Evolutionary conservation across 2,888 invertebrate species (phyloP).

Genomic region (Pammene fasciana): DNA sequence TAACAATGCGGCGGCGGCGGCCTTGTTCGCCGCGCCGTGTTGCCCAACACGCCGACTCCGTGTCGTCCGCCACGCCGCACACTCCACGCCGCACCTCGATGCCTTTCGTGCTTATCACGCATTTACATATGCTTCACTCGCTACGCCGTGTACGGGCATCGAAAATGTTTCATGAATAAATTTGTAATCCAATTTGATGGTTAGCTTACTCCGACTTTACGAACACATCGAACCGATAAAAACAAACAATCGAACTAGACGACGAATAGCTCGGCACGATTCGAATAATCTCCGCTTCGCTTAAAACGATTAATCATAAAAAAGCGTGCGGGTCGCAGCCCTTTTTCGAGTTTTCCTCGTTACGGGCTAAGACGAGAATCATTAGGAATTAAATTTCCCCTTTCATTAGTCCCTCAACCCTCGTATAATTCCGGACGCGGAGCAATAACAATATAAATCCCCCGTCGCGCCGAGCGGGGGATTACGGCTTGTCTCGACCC

Average conservation of each 20-base stretch:
- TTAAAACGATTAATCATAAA: slow-evolving; percentile 78
- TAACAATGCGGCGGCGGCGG: slow-evolving; percentile 57
- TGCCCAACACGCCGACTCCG: slow-evolving; percentile 51
- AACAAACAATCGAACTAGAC: slow-evolving; percentile 59
- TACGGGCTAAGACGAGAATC: slow-evolving; percentile 84
- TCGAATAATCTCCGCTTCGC: slow-evolving; percentile 71
- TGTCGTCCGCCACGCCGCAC: slow-evolving; percentile 39
- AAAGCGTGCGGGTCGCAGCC: slow-evolving; percentile 75
- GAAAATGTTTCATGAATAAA: slow-evolving; percentile 82
- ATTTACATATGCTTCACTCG: slow-evolving; percentile 80
- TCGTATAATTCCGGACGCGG: slow-evolving; percentile 84
- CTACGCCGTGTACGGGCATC: slow-evolving; percentile 75
- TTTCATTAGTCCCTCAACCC: slow-evolving; percentile 84
- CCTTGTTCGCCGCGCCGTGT: slow-evolving; percentile 47
- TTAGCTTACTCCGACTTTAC: slow-evolving; percentile 68
- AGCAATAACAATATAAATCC: slow-evolving; percentile 84
- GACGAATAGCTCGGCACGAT: slow-evolving; percentile 64
- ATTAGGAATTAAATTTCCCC: slow-evolving; percentile 84
- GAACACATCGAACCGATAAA: slow-evolving; percentile 63
- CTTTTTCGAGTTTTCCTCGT: slow-evolving; percentile 83
- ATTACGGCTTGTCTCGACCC: slow-evolving; percentile 84
- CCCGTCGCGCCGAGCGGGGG: slow-evolving; percentile 83
- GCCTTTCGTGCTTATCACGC: slow-evolving; percentile 75
- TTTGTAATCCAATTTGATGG: slow-evolving; percentile 78
- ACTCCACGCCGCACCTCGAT: slow-evolving; percentile 62